These are phyloP conservation scores for Trigoniulus corallinus DNA, from an alignment of 1,140 invertebrate species.

Conservation along the genomic window DNA sequence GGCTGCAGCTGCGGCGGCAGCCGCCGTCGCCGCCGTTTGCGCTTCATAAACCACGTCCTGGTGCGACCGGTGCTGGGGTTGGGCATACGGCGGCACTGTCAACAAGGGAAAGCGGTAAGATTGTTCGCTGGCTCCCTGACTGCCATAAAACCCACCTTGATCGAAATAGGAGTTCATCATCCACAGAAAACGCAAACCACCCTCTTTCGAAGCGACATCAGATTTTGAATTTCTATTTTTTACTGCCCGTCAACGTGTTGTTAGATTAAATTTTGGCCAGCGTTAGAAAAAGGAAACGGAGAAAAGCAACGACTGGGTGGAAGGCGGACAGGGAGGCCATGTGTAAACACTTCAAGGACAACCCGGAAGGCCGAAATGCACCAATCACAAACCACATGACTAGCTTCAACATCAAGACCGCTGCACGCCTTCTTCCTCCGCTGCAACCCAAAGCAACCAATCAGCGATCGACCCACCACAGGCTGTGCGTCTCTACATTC, in stretches of 20 bases:
- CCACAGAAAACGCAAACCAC: constrained; percentile 17
- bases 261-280: constrained; percentile 22
- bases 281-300: not conserved
- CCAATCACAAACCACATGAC: constrained; percentile 17
- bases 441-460: too few relatives aligned
- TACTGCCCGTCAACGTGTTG: constrained; percentile 20
- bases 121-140: constrained; percentile 41
- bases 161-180: constrained; percentile 91
- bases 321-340: not conserved
- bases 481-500: too few relatives aligned
- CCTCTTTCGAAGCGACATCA: constrained; percentile 15
- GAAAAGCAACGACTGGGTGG: not conserved
- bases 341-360: constrained; percentile 19
- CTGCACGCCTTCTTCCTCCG: constrained; percentile 5
- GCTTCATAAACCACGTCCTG: constrained; percentile 70
- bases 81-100: constrained; percentile 18
- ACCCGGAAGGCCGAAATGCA: constrained; percentile 16
- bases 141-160: constrained; percentile 80
- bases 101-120: constrained; percentile 58
- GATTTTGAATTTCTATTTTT: constrained; percentile 22
- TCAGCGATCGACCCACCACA: too few relatives aligned
- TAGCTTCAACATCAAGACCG: not conserved
- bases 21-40: constrained; percentile 31
- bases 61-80: constrained; percentile 39
- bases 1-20: constrained; percentile 53